These are phyloP conservation scores for Escarpia spicata DNA, from an alignment of 2,888 invertebrate species.

Conservation along the genomic window DNA sequence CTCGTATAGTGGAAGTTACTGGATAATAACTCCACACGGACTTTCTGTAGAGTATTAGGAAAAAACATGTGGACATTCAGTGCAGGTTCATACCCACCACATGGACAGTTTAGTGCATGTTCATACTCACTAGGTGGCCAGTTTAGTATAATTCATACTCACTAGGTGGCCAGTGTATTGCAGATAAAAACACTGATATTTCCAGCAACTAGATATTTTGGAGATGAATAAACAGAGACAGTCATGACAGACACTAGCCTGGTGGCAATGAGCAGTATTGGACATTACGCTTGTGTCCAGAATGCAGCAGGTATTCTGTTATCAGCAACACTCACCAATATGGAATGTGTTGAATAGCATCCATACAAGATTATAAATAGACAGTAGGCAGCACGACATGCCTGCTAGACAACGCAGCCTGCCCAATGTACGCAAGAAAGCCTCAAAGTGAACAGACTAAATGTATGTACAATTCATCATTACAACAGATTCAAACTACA, in stretches of 20 bases:
- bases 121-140: too few species aligned
- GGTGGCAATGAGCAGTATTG: neutral
- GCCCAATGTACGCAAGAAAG: neutral
- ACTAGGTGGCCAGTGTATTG: too few species aligned
- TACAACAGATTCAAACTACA: neutral
- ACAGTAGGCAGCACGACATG: neutral
- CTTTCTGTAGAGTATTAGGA: too few species aligned
- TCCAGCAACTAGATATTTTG: too few species aligned
- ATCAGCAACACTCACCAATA: neutral
- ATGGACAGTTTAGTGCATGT: too few species aligned
- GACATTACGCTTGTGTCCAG: neutral
- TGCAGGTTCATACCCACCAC: too few species aligned
- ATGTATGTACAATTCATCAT: slow-evolving; percentile 6
- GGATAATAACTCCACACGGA: too few species aligned
- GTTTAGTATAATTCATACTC: too few species aligned
- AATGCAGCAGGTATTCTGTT: neutral
- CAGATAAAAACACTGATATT: too few species aligned
- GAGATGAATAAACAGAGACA: neutral
- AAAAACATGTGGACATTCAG: too few species aligned
- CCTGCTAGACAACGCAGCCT: neutral
- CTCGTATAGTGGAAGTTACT: too few species aligned
- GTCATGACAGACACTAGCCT: neutral
- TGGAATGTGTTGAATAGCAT: slow-evolving; percentile 10
- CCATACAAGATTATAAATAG: neutral
- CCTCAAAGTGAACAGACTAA: neutral